A percentile compares a stretch with the other conserved stretches of the same genome.
Conservation (phyloP, 2,888 invertebrate species). For the Conomelus anceps region DNA sequence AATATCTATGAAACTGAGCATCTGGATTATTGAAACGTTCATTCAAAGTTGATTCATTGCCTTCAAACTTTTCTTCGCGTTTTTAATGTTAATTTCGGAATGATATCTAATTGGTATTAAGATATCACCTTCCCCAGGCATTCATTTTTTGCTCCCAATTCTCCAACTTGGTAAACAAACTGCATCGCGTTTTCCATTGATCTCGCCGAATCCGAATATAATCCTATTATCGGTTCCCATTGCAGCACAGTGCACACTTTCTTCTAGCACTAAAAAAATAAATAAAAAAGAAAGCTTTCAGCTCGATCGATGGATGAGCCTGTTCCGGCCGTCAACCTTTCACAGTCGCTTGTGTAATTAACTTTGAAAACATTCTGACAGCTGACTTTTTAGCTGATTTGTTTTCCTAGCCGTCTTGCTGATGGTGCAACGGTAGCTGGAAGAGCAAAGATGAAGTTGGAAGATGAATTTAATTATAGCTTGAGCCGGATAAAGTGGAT, state of each 20-base stretch:
- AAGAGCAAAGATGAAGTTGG: background rate
- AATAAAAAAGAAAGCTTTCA: background rate
- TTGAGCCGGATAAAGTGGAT: background rate
- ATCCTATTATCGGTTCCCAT: background rate
- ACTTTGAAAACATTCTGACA: background rate
- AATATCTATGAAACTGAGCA: too few relatives aligned
- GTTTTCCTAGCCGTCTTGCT: background rate
- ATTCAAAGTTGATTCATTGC: too few relatives aligned
- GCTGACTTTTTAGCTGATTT: background rate
- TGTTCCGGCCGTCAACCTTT: background rate
- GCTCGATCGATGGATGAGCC: background rate
- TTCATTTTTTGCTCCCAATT: background rate
- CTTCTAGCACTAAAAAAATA: background rate
- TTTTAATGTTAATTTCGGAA: too few relatives aligned
- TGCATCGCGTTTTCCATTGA: background rate
- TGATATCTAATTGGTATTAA: too few relatives aligned
- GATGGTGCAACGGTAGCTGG: background rate
- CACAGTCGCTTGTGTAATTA: background rate
- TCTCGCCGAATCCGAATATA: background rate
- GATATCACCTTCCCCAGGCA: background rate
- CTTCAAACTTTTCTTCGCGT: too few relatives aligned
- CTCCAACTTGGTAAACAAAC: background rate
- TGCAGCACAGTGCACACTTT: background rate
- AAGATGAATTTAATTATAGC: background rate
- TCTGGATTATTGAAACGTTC: too few relatives aligned